Conservation (phyloP, 2,797 vertebrate genomes). For the Melanotaenia parkinsoni region DNA sequence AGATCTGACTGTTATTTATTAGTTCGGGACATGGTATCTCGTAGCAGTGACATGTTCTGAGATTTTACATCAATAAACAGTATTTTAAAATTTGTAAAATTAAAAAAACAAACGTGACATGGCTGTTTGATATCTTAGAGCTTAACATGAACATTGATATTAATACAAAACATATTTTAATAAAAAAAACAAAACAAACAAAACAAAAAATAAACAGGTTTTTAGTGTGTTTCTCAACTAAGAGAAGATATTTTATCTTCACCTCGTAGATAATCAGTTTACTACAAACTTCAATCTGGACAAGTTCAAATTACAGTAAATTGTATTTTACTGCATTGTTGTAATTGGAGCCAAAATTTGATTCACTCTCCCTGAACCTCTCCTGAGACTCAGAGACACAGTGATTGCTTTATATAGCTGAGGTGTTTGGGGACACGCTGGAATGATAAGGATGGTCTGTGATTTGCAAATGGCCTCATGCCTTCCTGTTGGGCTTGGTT, state of each 20-base stretch:
- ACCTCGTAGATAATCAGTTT: not conserved
- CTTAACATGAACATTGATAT: not conserved
- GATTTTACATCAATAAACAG: not conserved
- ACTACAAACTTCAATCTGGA: not conserved
- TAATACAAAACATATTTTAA: not conserved
- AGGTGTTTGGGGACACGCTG: constrained; percentile 31
- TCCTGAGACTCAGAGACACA: constrained; percentile 19
- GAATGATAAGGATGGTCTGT: constrained; percentile 35
- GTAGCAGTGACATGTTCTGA: not conserved
- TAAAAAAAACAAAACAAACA: not conserved
- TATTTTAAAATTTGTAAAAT: not conserved
- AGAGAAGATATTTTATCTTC: not conserved
- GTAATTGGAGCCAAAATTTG: constrained; percentile 34
- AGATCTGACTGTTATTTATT: constrained; percentile 6
- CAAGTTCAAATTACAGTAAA: constrained; percentile 18
- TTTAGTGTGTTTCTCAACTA: not conserved
- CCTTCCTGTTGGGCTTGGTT: not conserved
- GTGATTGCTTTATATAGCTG: constrained; percentile 63
- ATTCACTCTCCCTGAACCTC: constrained; percentile 12
- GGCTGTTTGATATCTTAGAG: no score
- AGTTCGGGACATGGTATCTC: not conserved
- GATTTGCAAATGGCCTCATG: constrained; percentile 10
- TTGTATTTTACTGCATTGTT: constrained; percentile 11
- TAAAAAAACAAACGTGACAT: not conserved
- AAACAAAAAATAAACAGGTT: not conserved